Base-by-base conservation (phyloP, 2,113 vertebrate genomes). In the Pedetes capensis region DNA sequence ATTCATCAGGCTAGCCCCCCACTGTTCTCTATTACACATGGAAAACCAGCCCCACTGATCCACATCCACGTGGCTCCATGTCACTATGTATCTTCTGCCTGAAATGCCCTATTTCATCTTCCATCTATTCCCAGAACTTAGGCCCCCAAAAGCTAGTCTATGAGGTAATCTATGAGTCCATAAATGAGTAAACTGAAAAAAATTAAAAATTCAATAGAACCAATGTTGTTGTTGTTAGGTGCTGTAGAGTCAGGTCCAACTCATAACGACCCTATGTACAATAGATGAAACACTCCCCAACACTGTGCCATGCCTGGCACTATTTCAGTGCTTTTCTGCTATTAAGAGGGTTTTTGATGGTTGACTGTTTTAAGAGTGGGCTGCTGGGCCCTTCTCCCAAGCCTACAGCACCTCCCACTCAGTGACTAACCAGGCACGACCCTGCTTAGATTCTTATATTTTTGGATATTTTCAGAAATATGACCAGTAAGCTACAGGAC, bases 391-490 rank as follows among this genome's bases (percentile, higher is more conserved):
- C n/a, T n/a, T n/a, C n/a, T n/a, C n/a, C n/a, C n/a, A n/a, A n/a
- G n/a, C n/a, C n/a, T n/a, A n/a, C n/a, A n/a, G n/a, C n/a, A n/a
- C n/a, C n/a, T n/a, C n/a, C n/a, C n/a, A n/a, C n/a, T n/a, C n/a
- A n/a, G n/a, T n/a, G n/a, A n/a, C n/a, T n/a, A n/a, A n/a, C n/a
- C n/a, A n/a, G n/a, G n/a, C n/a, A n/a, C n/a, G n/a, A n/a, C n/a
- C n/a, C n/a, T n/a, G n/a, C n/a, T n/a, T n/a, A n/a, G n/a, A n/a
- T n/a, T n/a, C n/a, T n/a, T n/a, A n/a, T n/a, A n/a, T n/a, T n/a
- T n/a, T n/a, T n/a, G n/a, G n/a, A 4, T 59, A 71, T 9, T 87
- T 86, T 22, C 6, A 9, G 88, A 86, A 96, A 89, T 37, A 22
- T 68, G 13, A 87, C 27, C 32, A 51, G 83, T 29, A 47, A 6